Conservation (phyloP, 2,888 invertebrate genomes). For the Aphidoletes aphidimyza region DNA sequence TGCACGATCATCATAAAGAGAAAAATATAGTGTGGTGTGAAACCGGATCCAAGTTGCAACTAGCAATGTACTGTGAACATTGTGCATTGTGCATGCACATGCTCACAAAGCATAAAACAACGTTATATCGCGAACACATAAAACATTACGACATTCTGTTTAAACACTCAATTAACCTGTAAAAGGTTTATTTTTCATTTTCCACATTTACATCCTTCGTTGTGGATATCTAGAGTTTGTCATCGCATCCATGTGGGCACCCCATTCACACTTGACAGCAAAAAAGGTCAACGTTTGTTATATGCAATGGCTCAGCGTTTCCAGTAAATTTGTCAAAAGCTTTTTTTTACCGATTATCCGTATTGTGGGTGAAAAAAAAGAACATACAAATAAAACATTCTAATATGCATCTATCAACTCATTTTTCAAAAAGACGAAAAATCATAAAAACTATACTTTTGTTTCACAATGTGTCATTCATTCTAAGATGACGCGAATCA, state of each 20-base stretch:
- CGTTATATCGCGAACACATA: not conserved
- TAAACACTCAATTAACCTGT: slow-evolving; percentile 31
- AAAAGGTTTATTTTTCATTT: not conserved
- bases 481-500: not conserved
- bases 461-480: not conserved
- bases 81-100: not conserved
- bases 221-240: not conserved
- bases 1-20: too few relatives aligned
- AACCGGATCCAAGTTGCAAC: not conserved
- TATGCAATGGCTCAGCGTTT: not conserved
- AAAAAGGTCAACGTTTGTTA: too few relatives aligned
- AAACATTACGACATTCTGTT: not conserved
- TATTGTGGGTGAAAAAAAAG: too few relatives aligned
- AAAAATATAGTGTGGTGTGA: not conserved
- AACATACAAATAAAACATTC: too few relatives aligned
- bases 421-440: too few relatives aligned
- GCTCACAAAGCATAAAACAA: not conserved
- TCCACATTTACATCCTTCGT: not conserved
- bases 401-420: too few relatives aligned
- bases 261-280: not conserved
- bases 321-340: not conserved
- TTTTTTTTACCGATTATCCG: too few relatives aligned
- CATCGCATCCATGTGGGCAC: not conserved
- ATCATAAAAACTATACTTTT: too few relatives aligned
- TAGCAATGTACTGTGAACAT: not conserved